Base-by-base conservation (phyloP, 2,797 vertebrate genomes). In the Capromys pilorides region DNA sequence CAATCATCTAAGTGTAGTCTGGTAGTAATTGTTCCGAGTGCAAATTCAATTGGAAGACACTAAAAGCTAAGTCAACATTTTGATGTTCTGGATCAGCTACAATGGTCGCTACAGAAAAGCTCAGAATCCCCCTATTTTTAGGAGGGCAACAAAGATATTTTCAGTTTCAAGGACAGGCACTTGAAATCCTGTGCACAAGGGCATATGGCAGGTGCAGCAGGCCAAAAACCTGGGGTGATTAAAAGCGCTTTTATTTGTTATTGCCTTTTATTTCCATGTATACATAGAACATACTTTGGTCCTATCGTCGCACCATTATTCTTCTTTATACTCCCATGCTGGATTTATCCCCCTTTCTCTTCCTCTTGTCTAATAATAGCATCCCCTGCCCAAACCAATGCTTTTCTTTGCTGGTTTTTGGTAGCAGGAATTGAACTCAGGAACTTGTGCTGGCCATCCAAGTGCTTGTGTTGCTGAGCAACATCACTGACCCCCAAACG, bases 11-110 rank as follows among this genome's bases (percentile, higher is more conserved):
- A 93, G 39, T 59, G 14, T 39, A 80, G 75, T 75, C 75, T 88
- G 69, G 41, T 31, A 79, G 26, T 26, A 45, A 86, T 28, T 16
- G 18, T 89, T 93, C 9, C 36, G 93, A 78, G 67, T 93, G 77
- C 54, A 78, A 90, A 61, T 90, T 64, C 85, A 80, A 94, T 84
- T 33, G 39, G 79, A 82, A 73, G 33, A 64, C 59, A 61, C 82
- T 62, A 57, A 81, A 64, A 94, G 33, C 5, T 49, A 90, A 71
- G 79, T 5, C 3, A 91, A 36, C 11, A 21, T 69, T 75, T 84
- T 81, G n/a, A 6, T 54, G 22, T n/a, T 82, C 62, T 28, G 39
- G 77, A 13, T 77, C n/a, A 28, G 39, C 28, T 49, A 24, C 19
- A 16, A n/a, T 61, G 49, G 61, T 57, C 45, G 61, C 28, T 41